Evolutionary conservation across 2,113 vertebrate species (phyloP), one percentile per base, ranked within the genome.

Genomic region (Pituophis catenifer): DNA sequence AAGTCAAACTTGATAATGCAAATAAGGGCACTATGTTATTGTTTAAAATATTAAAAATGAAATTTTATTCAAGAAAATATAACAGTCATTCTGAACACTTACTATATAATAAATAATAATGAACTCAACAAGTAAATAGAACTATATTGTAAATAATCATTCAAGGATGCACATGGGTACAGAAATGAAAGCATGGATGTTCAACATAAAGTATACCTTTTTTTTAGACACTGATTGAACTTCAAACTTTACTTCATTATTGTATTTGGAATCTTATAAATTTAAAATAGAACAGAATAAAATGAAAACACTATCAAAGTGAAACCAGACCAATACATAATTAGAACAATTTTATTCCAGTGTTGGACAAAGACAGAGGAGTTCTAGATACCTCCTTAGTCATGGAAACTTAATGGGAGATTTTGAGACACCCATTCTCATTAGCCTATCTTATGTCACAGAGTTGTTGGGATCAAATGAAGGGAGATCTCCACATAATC

Each of bases 61-160:
- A n/a, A 92, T 65, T 75, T 92, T 92, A 86, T 85, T 88, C 65
- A 91, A 29, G 86, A 89, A 95, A 95, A 29, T 70, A 81, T 58
- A 87, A 57, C 0, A 1, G 50, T 86, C 48, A 88, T 17, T 75
- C 50, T 94, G 23, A 94, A 95, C 29, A 54, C 26, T 53, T 87
- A 15, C 48, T 88, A 88, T 88, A 29, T 17, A n/a, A 29, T 87
- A 17, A 87, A 50, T 52, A 44, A 86, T 52, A 88, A n/a, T 53
- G 86, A 87, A 87, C 13, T 54, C 86, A 58, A 23, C 24, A 11
- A 58, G n/a, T 89, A 89, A 58, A 89, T 89, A 89, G 21, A 19
- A 89, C 23, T 89, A 2, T 24, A 58, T 89, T 89, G 19, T 12
- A 91, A 93, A 94, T 17, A 24, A 50, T 0, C 88, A 94, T 91